A percentile compares a stretch with the other conserved stretches of the same genome.
Evolutionary conservation across 1,140 invertebrate species (phyloP).

Genomic region (Drosophila pruinosa): DNA sequence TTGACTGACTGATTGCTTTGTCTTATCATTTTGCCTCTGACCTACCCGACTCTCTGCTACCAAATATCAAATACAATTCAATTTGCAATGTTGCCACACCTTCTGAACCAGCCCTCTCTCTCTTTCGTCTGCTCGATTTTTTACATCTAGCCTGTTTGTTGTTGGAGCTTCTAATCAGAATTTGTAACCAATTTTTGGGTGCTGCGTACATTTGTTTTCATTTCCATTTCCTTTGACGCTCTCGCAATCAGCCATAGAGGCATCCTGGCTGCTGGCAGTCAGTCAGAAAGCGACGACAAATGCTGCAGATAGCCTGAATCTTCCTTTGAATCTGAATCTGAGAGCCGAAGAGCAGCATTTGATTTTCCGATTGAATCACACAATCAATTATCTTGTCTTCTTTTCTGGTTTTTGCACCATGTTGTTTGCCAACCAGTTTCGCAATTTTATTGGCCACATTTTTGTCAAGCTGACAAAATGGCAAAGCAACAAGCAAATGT

Average conservation of each 20-base stretch:
- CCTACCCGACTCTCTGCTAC: neutral
- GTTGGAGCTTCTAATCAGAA: conserved; percentile 74
- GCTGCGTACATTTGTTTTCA: conserved; percentile 56
- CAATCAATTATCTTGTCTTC: conserved; percentile 78
- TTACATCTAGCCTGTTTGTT: conserved; percentile 58
- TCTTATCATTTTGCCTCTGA: conserved; percentile 55
- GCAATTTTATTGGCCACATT: conserved; percentile 72
- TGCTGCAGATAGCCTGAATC: conserved; percentile 17
- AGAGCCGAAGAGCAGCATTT: conserved; percentile 56
- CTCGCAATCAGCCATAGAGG: conserved; percentile 59
- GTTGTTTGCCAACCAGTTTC: conserved; percentile 33
- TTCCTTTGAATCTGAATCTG: neutral
- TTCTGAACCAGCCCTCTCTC: conserved; percentile 3
- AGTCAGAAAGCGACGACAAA: conserved; percentile 18
- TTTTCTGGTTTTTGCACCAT: conserved; percentile 28
- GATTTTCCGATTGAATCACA: conserved; percentile 79
- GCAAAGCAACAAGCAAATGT: conserved; percentile 26
- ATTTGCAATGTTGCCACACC: conserved; percentile 71
- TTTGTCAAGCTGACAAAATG: conserved; percentile 50
- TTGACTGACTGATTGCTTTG: conserved; percentile 76
- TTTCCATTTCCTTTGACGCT: conserved; percentile 67
- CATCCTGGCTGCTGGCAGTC: conserved; percentile 19
- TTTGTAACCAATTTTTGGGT: conserved; percentile 76
- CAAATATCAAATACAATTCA: conserved; percentile 70
- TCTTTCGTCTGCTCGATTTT: conserved; percentile 29